Evolutionary conservation across 2,113 vertebrate species (phyloP).

Genomic region (Ginglymostoma cirratum): DNA sequence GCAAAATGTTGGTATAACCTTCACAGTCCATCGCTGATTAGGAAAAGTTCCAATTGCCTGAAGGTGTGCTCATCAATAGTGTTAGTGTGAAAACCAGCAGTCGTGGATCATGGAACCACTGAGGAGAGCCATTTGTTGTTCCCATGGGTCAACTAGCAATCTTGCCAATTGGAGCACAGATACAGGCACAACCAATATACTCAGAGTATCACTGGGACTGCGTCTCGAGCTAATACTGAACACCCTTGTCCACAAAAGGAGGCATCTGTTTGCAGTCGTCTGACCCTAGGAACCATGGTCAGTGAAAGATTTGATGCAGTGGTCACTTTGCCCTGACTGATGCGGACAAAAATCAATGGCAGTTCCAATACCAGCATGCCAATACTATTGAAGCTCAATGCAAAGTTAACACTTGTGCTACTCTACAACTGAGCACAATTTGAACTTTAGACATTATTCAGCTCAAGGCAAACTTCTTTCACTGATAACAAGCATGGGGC

Average conservation of each 20-base stretch:
- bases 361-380: background rate
- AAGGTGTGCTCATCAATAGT: background rate
- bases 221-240: background rate
- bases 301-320: background rate
- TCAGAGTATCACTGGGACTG: background rate
- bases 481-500: too few relatives aligned
- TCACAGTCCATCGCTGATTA: background rate
- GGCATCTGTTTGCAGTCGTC: background rate
- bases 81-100: background rate
- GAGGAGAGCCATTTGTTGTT: background rate
- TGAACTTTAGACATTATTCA: background rate
- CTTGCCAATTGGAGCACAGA: background rate
- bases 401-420: background rate
- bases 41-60: background rate
- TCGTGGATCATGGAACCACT: background rate
- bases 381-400: background rate
- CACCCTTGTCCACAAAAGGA: background rate
- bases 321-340: background rate
- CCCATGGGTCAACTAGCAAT: background rate
- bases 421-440: background rate
- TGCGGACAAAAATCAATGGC: background rate
- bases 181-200: background rate
- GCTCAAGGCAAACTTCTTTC: constrained; percentile 6
- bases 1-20: background rate
- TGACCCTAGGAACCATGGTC: background rate